Evolutionary conservation across 2,888 invertebrate genomes (phyloP).

Genomic region (Dioctria linearis): DNA sequence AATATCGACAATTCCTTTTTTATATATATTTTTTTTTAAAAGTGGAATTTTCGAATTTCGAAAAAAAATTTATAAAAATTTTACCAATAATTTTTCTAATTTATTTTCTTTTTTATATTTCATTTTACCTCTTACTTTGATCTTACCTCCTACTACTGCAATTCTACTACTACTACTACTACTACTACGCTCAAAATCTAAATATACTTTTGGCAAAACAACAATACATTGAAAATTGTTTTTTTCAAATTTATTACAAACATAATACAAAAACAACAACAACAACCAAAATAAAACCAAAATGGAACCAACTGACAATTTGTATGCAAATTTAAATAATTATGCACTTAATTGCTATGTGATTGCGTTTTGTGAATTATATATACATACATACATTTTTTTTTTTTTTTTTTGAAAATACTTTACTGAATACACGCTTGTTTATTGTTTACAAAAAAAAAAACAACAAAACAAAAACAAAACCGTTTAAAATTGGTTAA

Average conservation of each 20-base stretch:
- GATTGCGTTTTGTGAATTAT: constrained; percentile 37
- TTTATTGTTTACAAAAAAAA: neutral
- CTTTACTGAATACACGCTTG: neutral
- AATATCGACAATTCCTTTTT: constrained; percentile 16
- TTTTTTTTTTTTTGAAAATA: constrained; percentile 17
- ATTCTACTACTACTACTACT: constrained; percentile 4
- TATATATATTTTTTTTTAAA: neutral
- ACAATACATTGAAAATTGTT: neutral
- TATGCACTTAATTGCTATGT: constrained; percentile 40
- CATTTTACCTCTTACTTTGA: constrained; percentile 47
- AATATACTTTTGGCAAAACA: constrained; percentile 1
- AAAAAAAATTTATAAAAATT: constrained; percentile 20
- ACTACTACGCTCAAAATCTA: constrained; percentile 15
- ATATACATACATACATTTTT: neutral
- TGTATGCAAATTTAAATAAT: constrained; percentile 30
- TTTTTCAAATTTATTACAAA: no score
- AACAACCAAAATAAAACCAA: neutral
- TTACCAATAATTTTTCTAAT: constrained; percentile 30
- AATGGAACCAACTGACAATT: constrained; percentile 20
- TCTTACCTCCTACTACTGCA: constrained; percentile 37
- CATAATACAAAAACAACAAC: no score
- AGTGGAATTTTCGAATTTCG: constrained; percentile 22
- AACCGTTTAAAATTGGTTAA: neutral
- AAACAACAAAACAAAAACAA: neutral
- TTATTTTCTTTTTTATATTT: constrained; percentile 47